Base-by-base conservation (phyloP, 1,140 invertebrate genomes). In the Scylla paramamosain region DNA sequence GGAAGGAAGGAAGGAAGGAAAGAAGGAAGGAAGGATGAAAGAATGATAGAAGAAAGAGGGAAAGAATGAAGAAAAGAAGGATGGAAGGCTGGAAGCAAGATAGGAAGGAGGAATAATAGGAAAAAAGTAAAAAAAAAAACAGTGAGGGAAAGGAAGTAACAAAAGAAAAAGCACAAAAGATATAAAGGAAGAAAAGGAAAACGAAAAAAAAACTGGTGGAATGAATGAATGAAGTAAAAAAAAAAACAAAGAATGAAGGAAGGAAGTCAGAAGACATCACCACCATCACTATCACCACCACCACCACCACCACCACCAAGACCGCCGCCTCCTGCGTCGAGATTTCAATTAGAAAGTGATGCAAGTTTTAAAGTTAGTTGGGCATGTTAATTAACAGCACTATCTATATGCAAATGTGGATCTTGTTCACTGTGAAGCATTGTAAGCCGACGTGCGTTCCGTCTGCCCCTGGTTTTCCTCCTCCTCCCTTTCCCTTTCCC, bases 261-360 rank as follows among this genome's bases (percentile, higher is more conserved):
- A 14, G 52, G 67, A n/a, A 77, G 67, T 77, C 20, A 77, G 67
- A n/a, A 77, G 20, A 7, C 67, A 77, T 20, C 20, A n/a, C 20
- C 67, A 77, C 67, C 67, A 77, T 20, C 67, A 77, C 67, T 20
- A 25, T 20, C 20, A n/a, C 67, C 67, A 77, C 67, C 67, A 2
- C 67, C 20, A n/a, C 25, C 67, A 77, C 67, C 67, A n/a, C 67
- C 67, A n/a, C 67, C 67, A 77, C 67, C 67, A 77, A 7, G 12
- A 25, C 67, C 67, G 25, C 67, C 67, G 29, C 77, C 90, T 91
- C 94, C 77, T 39, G 39, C 28, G 90, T 83, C 86, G 94, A 95
- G 94, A 95, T 95, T 95, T 95, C 94, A 95, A 95, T 95, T 95
- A 95, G 89, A 95, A 95, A 95, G 94, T 95, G 89, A 95, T 92